Evolutionary conservation across 2,888 invertebrate species (phyloP), one percentile per base, ranked within the genome.

Genomic region (Altica lythri): DNA sequence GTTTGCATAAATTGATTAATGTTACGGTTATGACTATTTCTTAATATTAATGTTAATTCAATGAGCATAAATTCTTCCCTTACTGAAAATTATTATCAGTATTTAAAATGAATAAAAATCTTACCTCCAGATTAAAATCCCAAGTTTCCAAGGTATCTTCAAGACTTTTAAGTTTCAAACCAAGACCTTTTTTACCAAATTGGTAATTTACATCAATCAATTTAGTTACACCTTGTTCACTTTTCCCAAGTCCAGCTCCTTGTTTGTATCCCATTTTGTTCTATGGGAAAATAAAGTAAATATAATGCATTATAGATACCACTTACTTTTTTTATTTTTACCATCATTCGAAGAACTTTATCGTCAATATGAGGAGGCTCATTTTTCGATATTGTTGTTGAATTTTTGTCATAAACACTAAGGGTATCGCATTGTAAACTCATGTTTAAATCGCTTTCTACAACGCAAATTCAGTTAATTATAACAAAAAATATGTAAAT

Each of bases 181-280:
- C 96, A 5, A 96, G 79, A 68, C 96, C 96, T 65, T 89, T 79
- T 25, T 92, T 80, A 0, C 95, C 95, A 69, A 87, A 85, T 74
- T 95, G 94, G 27, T 83, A 84, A 0, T 89, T 87, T 2, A 90
- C 83, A 70, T 88, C 85, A 1, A 96, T 83, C 1, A 93, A 92
- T 47, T 88, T 86, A 9, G 86, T 79, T 25, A 87, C 80, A 44
- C 95, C 95, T 77, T 94, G 92, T 18, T 84, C 85, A 70, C 84
- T 78, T 78, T 90, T 93, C 59, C 95, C 95, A 48, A 96, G 80
- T 68, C 95, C 95, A 74, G 83, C 83, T 4, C 94, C 93, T 61
- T 82, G 78, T 72, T 86, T 83, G 70, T 86, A 92, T 47, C 93
- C 94, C 92, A 92, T 92, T 69, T 83, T 89, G 66, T 81, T 75